Conservation (phyloP, 2,888 invertebrate genomes). For the Ceriagrion tenellum region DNA sequence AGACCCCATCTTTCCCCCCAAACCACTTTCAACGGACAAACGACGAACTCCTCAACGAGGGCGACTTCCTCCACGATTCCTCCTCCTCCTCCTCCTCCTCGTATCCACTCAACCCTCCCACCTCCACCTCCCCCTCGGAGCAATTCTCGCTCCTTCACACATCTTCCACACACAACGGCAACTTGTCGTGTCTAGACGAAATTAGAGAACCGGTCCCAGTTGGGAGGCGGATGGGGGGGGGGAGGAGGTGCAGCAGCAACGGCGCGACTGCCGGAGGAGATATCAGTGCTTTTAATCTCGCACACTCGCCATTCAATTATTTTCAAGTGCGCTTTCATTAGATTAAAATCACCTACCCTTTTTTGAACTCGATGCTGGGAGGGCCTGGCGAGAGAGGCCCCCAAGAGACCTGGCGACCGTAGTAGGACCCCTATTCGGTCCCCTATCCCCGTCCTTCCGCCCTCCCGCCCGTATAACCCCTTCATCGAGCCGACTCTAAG, state of each 20-base stretch:
- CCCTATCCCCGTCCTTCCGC: background rate
- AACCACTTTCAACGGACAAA: background rate
- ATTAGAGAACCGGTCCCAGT: background rate
- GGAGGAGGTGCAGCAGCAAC: too few species aligned
- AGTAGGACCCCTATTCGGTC: background rate
- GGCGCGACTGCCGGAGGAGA: constrained; percentile 4
- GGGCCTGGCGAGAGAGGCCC: background rate
- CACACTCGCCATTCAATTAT: constrained; percentile 56
- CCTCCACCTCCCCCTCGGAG: background rate
- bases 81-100: background rate
- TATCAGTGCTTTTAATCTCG: constrained; percentile 58
- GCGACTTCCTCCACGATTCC: background rate
- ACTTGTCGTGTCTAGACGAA: background rate
- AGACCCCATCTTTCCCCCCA: too few species aligned
- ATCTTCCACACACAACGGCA: background rate
- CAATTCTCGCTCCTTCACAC: background rate
- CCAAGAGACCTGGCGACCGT: background rate
- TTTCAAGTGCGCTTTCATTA: constrained; percentile 59
- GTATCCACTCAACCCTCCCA: background rate
- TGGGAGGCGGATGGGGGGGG: too few species aligned
- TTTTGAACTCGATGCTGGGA: background rate
- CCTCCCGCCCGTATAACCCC: background rate
- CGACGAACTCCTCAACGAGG: background rate
- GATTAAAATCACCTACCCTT: constrained; percentile 56
- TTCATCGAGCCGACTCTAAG: background rate